These are phyloP conservation scores for Enteromius anoplus DNA, from an alignment of 2,797 vertebrate genomes.

Conservation along the genomic window DNA sequence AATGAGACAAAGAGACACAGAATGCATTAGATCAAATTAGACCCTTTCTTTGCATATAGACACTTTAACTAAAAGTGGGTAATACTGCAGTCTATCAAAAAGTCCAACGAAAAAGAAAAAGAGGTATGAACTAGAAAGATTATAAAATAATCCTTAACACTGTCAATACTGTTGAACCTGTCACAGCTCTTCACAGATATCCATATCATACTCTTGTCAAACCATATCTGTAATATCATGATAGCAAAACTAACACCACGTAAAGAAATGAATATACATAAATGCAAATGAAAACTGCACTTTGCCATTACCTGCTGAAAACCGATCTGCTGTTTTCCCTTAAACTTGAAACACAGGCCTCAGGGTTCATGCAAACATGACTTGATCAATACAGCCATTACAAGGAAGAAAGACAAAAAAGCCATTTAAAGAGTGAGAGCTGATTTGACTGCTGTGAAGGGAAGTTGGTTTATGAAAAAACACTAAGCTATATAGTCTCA, in stretches of 20 bases:
- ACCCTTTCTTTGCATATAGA: not conserved
- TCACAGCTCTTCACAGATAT: not conserved
- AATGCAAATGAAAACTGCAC: not conserved
- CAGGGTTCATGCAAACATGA: slow-evolving; percentile 6
- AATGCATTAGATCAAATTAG: not conserved
- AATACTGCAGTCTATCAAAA: not conserved
- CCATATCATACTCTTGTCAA: not conserved
- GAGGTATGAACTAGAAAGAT: not conserved
- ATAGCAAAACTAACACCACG: not conserved
- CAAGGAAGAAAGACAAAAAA: not conserved
- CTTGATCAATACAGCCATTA: not conserved
- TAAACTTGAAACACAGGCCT: not conserved
- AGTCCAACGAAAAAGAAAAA: not conserved
- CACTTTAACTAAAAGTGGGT: not conserved
- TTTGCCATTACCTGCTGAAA: not conserved
- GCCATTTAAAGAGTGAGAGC: not conserved
- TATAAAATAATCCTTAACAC: not conserved
- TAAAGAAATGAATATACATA: not conserved
- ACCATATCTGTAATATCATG: not conserved
- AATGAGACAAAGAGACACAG: not conserved
- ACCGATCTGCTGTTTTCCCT: not conserved
- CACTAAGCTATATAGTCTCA: not conserved
- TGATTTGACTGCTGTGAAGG: slow-evolving; percentile 13
- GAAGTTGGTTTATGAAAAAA: slow-evolving; percentile 11
- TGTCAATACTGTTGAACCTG: not conserved